Conservation (phyloP, 1,140 invertebrate species). For the Sinella curviseta region DNA sequence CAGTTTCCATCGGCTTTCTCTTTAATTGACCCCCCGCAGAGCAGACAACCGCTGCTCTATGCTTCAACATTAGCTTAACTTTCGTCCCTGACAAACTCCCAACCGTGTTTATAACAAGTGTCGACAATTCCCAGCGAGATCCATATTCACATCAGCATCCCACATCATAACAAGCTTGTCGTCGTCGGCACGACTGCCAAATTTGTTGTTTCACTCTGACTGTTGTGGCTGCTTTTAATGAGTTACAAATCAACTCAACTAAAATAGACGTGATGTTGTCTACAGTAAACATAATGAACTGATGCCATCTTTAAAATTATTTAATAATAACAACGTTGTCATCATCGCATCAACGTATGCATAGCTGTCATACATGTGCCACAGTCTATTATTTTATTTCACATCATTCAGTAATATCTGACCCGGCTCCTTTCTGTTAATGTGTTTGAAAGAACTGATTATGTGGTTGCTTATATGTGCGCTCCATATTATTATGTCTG, state of each 20-base stretch:
- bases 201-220: neutral
- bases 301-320: neutral
- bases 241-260: conserved; percentile 21
- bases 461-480: too few species aligned
- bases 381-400: too few species aligned
- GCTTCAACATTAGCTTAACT: neutral
- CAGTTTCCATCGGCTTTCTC: neutral
- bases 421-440: too few species aligned
- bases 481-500: too few species aligned
- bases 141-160: too few species aligned
- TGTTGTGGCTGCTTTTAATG: conserved; percentile 12
- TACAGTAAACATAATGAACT: conserved; percentile 2
- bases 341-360: too few species aligned
- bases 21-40: conserved; percentile 8
- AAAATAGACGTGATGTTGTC: conserved; percentile 23
- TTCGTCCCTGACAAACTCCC: neutral
- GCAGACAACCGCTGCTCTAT: neutral
- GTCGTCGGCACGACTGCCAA: neutral
- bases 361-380: too few species aligned
- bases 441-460: too few species aligned
- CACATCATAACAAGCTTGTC: too few species aligned
- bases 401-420: too few species aligned
- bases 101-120: neutral
- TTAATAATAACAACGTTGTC: too few species aligned
- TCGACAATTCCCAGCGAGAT: neutral